Base-by-base conservation (phyloP, 2,888 invertebrate genomes). In the Scrobipalpa costella region DNA sequence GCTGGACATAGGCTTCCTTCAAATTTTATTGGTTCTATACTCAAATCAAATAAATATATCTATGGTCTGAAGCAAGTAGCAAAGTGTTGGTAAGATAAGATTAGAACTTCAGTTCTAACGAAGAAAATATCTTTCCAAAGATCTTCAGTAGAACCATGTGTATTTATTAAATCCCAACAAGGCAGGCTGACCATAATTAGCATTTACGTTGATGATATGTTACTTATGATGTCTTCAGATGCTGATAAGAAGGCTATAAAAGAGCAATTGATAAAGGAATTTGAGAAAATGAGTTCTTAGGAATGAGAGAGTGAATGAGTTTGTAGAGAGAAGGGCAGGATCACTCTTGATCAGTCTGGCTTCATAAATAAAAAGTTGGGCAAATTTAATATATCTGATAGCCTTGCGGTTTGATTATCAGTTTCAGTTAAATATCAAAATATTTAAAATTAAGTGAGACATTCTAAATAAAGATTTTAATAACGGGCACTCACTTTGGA, bases 171-270 rank as follows among this genome's bases (percentile, higher is more conserved):
- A 52, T 47, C 36, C 7, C 7, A 38, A 36, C 11, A 63, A 34
- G 44, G 15, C 19, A 36, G 17, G 36, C n/a, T 61, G 13, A 59
- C 44, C 0, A 63, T 65, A 3, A 61, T 64, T 61, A 55, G 59
- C 5, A 17, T 69, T 9, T 69, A 69, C 66, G 68, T 71, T 11
- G 68, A 69, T 66, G 66, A 67, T 52, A 65, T 67, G 7, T 38
- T 67, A 0, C n/a, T 67, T 7, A 57, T 66, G 57, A 59, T 27
- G 15, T 52, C 27, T 7, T 44, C 36, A 55, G n/a, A 44, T 13
- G 57, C 11, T 19, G 34, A 66, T 17, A 61, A 63, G 15, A 55
- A 49, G 15, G 19, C 17, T 49, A 17, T 68, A 3, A 71, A 66
- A 57, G 21, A 65, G 7, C 21, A 65, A 33, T 15, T 71, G 13